Evolutionary conservation across 2,797 vertebrate genomes (phyloP).

Genomic region (Xiphophorus birchmanni): DNA sequence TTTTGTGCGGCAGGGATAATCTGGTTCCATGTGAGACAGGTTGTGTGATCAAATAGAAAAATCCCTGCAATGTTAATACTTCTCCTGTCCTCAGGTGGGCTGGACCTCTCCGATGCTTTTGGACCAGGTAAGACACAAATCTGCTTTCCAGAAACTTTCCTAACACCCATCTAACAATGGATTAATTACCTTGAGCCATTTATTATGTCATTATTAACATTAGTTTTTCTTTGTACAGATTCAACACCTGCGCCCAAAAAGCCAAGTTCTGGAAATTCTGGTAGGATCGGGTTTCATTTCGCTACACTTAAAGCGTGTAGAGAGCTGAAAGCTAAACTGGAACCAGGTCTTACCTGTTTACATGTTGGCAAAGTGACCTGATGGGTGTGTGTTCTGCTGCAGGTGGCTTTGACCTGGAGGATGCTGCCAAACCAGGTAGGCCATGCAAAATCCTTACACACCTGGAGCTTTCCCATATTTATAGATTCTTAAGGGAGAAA

Average conservation of each 20-base stretch:
- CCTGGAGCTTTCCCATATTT: background rate
- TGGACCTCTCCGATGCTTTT: slow-evolving; percentile 28
- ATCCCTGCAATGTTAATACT: background rate
- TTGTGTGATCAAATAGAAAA: background rate
- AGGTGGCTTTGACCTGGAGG: slow-evolving; percentile 7
- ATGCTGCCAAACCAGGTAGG: slow-evolving; percentile 30
- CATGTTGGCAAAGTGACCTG: background rate
- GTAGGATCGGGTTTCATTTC: background rate
- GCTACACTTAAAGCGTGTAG: background rate
- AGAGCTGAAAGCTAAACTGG: background rate
- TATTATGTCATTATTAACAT: background rate
- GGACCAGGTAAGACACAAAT: slow-evolving; percentile 31
- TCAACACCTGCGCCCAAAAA: slow-evolving; percentile 11
- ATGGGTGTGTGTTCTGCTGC: background rate
- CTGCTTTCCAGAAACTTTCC: background rate
- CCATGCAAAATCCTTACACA: background rate
- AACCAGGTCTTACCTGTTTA: background rate
- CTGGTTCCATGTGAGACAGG: background rate
- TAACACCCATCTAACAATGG: background rate
- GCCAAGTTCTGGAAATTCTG: slow-evolving; percentile 20
- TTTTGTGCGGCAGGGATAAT: background rate
- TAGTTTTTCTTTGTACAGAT: background rate
- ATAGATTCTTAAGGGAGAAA: background rate
- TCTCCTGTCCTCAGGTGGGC: background rate
- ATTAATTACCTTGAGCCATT: background rate